Base-by-base conservation (phyloP, 1,140 invertebrate genomes). In the Epicauta chinensis region DNA sequence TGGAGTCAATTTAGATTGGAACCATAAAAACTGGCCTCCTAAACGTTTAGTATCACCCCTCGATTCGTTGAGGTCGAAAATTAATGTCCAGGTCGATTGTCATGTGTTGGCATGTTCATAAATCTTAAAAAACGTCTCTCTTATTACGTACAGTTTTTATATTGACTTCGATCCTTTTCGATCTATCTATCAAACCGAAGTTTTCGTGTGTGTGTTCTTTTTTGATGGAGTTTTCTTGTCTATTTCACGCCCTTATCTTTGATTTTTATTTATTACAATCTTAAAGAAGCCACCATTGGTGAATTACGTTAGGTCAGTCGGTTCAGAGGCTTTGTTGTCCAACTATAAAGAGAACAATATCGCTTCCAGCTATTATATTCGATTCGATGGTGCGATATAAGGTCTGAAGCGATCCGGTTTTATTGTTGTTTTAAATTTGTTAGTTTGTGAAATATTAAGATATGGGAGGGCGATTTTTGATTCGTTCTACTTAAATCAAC, bases 101-200 rank as follows among this genome's bases (percentile, higher is more conserved):
- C 52, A 51, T 51, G 48, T 51, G 52, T 55, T 55, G 56, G 52
- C 47, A 44, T 45, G 52, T 51, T 44, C 39, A 55, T 58, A 58
- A 58, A 55, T 58, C 56, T 58, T 44, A 35, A 23, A n/a, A 23
- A 45, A 45, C 51, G 43, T 58, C 51, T 54, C 47, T 38, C 51
- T 54, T 53, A 58, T 58, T 58, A 44, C 45, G 34, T 32, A 45
- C 23, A 3, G 43, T 55, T 55, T 45, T 54, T 48, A 45, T 50
- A 48, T 47, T 40, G 47, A 42, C 47, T 17, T 36, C 46, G 35
- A n/a, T 57, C 55, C 38, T 53, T 49, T 31, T 51, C 48, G 42
- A 58, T 58, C 53, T 54, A 58, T 58, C 56, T 51, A 58, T 58
- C 55, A 48, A 23, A 23, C n/a, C n/a, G n/a, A n/a, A n/a, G n/a